A percentile compares a stretch with the other conserved stretches of the same genome.
phyloP scores from a whole-genome alignment of 2,113 vertebrate species.

The Murina feae region DNA sequence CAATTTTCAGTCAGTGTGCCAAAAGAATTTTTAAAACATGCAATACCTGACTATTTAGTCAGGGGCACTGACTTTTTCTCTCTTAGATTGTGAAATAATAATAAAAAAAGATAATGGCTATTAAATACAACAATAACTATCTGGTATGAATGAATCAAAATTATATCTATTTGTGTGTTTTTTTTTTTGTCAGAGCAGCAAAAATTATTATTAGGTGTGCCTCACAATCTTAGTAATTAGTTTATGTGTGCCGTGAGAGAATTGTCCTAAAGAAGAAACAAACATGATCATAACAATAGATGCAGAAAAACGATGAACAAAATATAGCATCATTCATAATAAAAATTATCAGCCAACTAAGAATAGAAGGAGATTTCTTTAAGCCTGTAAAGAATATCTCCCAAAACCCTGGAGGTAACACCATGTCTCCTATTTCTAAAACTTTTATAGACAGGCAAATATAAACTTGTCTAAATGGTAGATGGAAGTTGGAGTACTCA shows the following conservation, averaged over 20 bases:
- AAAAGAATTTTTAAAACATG: neutral
- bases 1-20: neutral
- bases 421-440: neutral
- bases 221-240: neutral
- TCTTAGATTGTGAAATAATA: neutral
- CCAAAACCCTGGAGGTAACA: neutral
- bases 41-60: neutral
- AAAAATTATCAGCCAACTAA: neutral
- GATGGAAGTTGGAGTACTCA: neutral
- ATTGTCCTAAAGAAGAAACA: neutral
- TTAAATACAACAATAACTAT: neutral
- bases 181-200: neutral
- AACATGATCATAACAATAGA: neutral
- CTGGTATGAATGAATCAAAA: neutral
- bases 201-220: neutral
- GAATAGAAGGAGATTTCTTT: neutral
- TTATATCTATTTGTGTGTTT: neutral
- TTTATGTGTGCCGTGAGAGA: neutral
- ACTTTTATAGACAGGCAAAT: neutral
- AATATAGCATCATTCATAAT: neutral
- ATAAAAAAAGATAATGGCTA: neutral
- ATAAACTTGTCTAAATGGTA: neutral
- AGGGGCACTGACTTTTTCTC: neutral
- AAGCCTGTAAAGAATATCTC: neutral
- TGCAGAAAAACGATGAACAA: neutral